Conservation (phyloP, 2,113 vertebrate species). For the Pelobates fuscus region DNA sequence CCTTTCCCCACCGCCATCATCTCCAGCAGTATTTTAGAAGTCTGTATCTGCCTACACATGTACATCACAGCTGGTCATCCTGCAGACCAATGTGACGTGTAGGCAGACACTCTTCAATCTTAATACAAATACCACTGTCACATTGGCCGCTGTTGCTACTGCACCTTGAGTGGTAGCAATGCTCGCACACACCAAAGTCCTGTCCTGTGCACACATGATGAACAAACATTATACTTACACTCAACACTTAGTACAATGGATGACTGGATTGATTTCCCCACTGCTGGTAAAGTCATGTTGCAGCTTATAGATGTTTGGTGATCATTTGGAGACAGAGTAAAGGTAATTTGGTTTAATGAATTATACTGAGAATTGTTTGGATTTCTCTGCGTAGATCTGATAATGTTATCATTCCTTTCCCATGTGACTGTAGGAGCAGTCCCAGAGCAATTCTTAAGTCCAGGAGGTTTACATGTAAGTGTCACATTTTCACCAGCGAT, state of each 20-base stretch:
- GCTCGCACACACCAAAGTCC: too few species aligned
- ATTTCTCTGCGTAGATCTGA: too few species aligned
- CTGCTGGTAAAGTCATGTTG: neutral
- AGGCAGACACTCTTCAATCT: too few species aligned
- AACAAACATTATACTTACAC: conserved; percentile 9
- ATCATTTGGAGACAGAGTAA: neutral
- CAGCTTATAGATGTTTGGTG: conserved; percentile 4
- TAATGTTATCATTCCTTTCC: conserved; percentile 1
- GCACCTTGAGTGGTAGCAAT: too few species aligned
- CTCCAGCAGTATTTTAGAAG: too few species aligned
- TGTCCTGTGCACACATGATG: neutral
- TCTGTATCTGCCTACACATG: too few species aligned
- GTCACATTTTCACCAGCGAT: too few species aligned
- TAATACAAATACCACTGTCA: too few species aligned
- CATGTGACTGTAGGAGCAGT: neutral
- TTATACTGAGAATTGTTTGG: neutral
- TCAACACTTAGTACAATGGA: neutral
- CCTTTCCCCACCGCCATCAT: too few species aligned
- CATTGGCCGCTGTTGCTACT: too few species aligned
- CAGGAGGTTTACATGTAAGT: neutral
- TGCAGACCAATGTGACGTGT: too few species aligned
- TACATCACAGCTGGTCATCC: too few species aligned
- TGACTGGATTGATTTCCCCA: neutral
- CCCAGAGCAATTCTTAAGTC: neutral
- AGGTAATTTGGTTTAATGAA: conserved; percentile 8